Evolutionary conservation across 2,113 vertebrate genomes (phyloP), one percentile per base, ranked within the genome.

Genomic region (Thalassoma bifasciatum): DNA sequence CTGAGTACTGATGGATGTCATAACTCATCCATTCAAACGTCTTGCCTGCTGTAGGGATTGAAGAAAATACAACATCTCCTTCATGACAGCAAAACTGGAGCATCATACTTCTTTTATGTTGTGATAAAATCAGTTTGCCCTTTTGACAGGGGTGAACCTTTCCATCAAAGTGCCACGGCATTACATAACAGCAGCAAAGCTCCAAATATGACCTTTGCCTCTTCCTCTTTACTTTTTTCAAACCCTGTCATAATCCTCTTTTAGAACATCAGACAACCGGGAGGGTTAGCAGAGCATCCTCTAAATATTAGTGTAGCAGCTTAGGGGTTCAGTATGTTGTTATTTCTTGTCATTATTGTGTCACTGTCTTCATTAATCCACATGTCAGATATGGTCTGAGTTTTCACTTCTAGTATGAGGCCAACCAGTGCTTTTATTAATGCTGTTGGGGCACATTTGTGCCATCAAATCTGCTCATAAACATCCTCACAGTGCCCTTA

Each of bases 171-270:
- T 37, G 44, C 21, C 44, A 37, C 10, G 8, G 22, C 8, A 10
- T 73, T 74, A 74, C 56, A 73, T 59, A 62, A 68, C 37, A 21
- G 44, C 26, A 58, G 22, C 30, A 16, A 21, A 63, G 19, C 58
- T 50, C 50, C n/a, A 13, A 38, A 38, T n/a, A 17, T 63, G 64
- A 62, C 44, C 57, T 63, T 63, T 51, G 23, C 30, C 17, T 72
- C 37, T 21, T 53, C n/a, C 37, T 72, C 26, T 66, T 60, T 66
- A 36, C 47, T 11, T 6, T 19, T 46, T 16, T 16, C 21, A 67
- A 56, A 52, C 8, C n/a, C 53, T 52, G 30, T 71, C n/a, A 36
- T 79, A 66, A 72, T 79, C 62, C 66, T 57, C 23, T 64, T 70
- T 63, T 2, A n/a, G 51, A 63, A n/a, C 24, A 54, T 47, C 54